Evolutionary conservation across 2,113 vertebrate genomes (phyloP).

Genomic region (Arizona elegans): DNA sequence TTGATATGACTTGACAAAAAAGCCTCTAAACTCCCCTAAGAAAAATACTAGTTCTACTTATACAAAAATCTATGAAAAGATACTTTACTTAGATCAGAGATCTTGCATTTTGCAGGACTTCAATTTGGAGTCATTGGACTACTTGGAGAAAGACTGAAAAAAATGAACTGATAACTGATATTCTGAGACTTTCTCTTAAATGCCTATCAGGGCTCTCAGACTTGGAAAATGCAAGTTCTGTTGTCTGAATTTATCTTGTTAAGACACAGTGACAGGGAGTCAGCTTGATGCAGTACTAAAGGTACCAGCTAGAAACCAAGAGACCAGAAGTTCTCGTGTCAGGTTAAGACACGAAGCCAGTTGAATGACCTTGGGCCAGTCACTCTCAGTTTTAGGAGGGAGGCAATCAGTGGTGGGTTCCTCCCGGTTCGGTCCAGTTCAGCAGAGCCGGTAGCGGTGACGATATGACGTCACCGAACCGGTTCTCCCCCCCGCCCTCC

Average conservation of each 20-base stretch:
- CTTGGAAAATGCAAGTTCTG: background rate
- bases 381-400: background rate
- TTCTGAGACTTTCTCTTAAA: background rate
- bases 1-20: background rate
- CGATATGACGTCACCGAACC: too few relatives aligned
- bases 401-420: too few relatives aligned
- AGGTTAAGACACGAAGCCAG: background rate
- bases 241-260: background rate
- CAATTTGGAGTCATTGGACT: background rate
- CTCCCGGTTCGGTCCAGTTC: too few relatives aligned
- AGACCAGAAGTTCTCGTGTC: background rate
- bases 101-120: background rate
- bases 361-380: background rate
- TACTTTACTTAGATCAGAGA: background rate
- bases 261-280: background rate
- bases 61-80: background rate
- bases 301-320: background rate
- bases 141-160: background rate
- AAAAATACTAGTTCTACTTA: background rate
- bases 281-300: background rate
- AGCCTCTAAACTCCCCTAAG: background rate
- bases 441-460: too few relatives aligned
- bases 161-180: background rate
- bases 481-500: too few relatives aligned
- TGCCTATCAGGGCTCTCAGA: background rate